Evolutionary conservation across 2,797 vertebrate species (phyloP).

Genomic region (Pangasius mekongensis): DNA sequence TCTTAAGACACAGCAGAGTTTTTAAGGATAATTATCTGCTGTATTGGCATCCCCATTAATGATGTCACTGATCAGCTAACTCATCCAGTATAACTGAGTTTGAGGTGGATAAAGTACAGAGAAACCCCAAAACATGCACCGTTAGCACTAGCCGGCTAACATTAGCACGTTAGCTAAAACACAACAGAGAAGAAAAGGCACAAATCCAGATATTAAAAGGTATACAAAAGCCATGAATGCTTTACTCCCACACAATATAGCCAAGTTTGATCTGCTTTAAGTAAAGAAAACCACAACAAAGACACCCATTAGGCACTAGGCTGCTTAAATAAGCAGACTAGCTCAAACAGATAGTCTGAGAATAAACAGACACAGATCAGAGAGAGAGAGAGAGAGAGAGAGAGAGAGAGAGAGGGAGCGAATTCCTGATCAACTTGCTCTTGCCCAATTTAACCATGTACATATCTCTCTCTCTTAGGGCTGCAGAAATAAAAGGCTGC

Average conservation of each 20-base stretch:
- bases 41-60: not conserved
- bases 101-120: not conserved
- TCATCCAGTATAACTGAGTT: not conserved
- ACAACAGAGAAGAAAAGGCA: not conserved
- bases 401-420: not conserved
- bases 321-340: not conserved
- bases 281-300: not conserved
- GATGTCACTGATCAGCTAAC: not conserved
- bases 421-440: not conserved
- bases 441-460: not conserved
- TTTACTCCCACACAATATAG: not conserved
- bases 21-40: not conserved
- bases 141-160: not conserved
- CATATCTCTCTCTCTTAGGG: not conserved
- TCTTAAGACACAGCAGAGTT: not conserved
- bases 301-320: not conserved
- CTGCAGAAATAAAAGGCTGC: not conserved
- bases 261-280: not conserved
- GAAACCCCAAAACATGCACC: not conserved
- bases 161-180: not conserved
- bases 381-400: too few species aligned
- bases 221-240: not conserved
- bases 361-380: not conserved
- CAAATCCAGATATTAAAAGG: not conserved
- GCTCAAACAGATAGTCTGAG: not conserved